A percentile compares a stretch with the other conserved stretches of the same genome.
Conservation (phyloP, 2,888 invertebrate genomes). For the Drosophila falleni region DNA sequence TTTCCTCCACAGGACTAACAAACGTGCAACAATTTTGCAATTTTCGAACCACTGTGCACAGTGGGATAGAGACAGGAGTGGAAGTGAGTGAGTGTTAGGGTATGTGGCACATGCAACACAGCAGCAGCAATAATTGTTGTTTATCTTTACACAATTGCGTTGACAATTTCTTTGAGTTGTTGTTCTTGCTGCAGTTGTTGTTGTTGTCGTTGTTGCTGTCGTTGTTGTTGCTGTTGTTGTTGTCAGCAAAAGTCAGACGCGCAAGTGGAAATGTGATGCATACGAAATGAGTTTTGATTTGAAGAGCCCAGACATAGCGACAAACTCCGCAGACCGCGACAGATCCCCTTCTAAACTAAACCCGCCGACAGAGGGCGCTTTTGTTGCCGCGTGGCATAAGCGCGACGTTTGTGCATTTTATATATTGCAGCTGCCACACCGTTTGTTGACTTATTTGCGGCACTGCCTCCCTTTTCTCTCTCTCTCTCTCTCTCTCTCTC, state of each 20-base stretch:
- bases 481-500: not conserved
- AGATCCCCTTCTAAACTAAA: not conserved
- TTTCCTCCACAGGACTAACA: slow-evolving; percentile 36
- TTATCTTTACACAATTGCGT: slow-evolving; percentile 82
- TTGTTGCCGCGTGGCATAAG: slow-evolving; percentile 27
- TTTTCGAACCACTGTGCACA: slow-evolving; percentile 50
- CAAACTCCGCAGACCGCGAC: slow-evolving; percentile 1
- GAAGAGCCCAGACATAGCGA: slow-evolving; percentile 35
- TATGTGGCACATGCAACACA: slow-evolving; percentile 36
- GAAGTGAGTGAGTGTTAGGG: not conserved
- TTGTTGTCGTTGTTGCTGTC: not conserved
- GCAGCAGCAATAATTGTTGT: slow-evolving; percentile 82
- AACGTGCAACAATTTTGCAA: slow-evolving; percentile 69
- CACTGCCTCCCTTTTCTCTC: slow-evolving; percentile 28
- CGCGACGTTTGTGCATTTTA: slow-evolving; percentile 76
- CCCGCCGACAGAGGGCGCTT: slow-evolving; percentile 36
- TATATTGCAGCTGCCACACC: slow-evolving; percentile 57
- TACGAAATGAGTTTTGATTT: slow-evolving; percentile 82
- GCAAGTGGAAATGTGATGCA: slow-evolving; percentile 79
- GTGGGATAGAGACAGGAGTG: not conserved
- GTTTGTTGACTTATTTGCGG: slow-evolving; percentile 75
- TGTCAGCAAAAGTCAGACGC: slow-evolving; percentile 55
- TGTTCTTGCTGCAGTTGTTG: slow-evolving; percentile 21
- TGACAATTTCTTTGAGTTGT: slow-evolving; percentile 75
- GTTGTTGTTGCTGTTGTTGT: slow-evolving; percentile 5